Conservation (phyloP, 2,113 vertebrate species). For the Tachysurus fulvidraco region DNA sequence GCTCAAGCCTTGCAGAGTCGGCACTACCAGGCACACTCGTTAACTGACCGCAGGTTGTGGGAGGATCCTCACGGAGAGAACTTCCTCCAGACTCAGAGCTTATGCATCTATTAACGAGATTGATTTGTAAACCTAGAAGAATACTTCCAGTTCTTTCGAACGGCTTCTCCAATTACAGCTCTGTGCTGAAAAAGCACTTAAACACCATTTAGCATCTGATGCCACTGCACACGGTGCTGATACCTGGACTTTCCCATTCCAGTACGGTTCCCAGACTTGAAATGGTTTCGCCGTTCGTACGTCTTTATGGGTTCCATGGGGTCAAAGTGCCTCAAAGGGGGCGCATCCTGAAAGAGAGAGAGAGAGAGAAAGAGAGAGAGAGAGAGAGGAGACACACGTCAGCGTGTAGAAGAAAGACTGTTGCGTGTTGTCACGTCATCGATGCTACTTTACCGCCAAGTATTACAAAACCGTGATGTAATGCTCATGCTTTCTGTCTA, state of each 20-base stretch:
- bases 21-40: too few relatives aligned
- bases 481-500: background rate
- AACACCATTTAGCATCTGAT: background rate
- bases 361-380: background rate
- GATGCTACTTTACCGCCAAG: background rate
- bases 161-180: background rate
- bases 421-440: background rate
- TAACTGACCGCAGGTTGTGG: too few relatives aligned
- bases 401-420: background rate
- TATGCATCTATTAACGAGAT: background rate
- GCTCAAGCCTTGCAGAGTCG: too few relatives aligned
- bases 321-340: constrained; percentile 73
- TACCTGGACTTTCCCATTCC: constrained; percentile 82
- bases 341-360: constrained; percentile 59
- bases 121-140: background rate
- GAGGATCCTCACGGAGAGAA: too few relatives aligned
- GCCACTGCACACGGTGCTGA: background rate
- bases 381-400: background rate
- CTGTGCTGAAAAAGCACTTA: background rate
- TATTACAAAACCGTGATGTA: background rate
- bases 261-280: constrained; percentile 79
- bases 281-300: constrained; percentile 75
- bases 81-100: too few relatives aligned
- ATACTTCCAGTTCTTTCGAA: background rate
- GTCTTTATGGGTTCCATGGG: constrained; percentile 78